Evolutionary conservation across 2,797 vertebrate genomes (phyloP), one percentile per base, ranked within the genome.

Genomic region (Acanthurus lineatus): DNA sequence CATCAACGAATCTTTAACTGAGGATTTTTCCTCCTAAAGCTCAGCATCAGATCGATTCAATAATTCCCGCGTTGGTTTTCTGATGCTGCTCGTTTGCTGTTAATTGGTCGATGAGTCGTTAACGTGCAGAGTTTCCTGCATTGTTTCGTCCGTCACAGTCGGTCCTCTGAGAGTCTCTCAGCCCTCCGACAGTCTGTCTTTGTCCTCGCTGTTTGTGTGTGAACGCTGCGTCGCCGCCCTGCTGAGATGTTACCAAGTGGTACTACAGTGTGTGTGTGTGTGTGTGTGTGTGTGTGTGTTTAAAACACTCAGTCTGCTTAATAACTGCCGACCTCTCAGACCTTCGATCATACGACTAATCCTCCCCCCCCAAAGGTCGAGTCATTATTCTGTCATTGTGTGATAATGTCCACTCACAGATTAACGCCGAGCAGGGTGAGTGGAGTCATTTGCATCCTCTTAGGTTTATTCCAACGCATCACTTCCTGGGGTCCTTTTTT

Each of bases 201-300:
- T 91, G 88, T 89, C 65, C 65, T 32, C 42, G 15, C 74, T 48
- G 74, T 79, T 73, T 65, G 76, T 79, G 51, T 86, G 77, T 68
- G 66, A 64, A 68, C 51, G n/a, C 67, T 25, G 60, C 61, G 84
- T 76, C 82, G 1, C 74, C 53, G 84, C 86, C 75, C 57, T 49
- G 79, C 86, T 69, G 89, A 66, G 88, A 90, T 10, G 77, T 79
- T 66, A 74, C 90, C 51, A 8, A 85, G 65, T 84, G 78, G 89
- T 83, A 83, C 91, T 69, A 56, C 28, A 69, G 22, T 59, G 32
- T 64, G 42, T 63, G 48, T 44, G 32, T 32, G 20, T 49, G 44
- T 44, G 53, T 73, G 54, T 67, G 35, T 70, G 35, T 70, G 59
- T 49, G 40, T 66, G 66, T 70, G 32, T 20, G 59, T 57, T 20